A percentile compares a stretch with the other conserved stretches of the same genome.
Conservation (phyloP, 1,140 invertebrate genomes). For the Aphaenogaster floridana region DNA sequence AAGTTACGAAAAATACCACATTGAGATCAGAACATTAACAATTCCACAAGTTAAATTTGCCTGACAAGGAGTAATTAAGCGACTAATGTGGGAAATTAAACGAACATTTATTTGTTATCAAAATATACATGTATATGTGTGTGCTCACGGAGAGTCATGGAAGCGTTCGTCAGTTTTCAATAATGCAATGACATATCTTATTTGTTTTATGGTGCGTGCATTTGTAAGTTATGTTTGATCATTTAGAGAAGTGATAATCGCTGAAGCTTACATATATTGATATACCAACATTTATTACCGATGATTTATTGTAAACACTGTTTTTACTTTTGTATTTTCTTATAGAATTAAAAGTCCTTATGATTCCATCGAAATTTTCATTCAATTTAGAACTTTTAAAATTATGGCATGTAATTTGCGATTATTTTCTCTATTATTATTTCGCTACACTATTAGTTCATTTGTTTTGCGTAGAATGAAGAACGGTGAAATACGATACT, state of each 20-base stretch:
- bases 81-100: not conserved
- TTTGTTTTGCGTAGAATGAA: not conserved
- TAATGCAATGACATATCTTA: not conserved
- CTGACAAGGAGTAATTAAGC: not conserved
- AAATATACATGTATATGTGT: not conserved
- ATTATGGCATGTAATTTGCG: not conserved
- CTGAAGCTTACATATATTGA: not conserved
- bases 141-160: not conserved
- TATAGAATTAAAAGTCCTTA: not conserved
- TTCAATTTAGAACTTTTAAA: not conserved
- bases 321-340: not conserved
- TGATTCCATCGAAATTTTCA: too few species aligned
- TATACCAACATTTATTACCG: not conserved
- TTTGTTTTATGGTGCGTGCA: not conserved
- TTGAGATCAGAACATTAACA: too few species aligned
- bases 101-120: not conserved
- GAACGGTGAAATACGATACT: constrained; percentile 7
- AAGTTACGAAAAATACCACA: not conserved
- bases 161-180: not conserved
- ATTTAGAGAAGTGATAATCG: not conserved
- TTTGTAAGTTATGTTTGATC: not conserved
- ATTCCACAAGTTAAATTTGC: not conserved
- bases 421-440: not conserved
- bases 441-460: not conserved
- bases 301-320: not conserved